These are phyloP conservation scores for Cremastobaeus sp. DNA, from an alignment of 2,888 invertebrate genomes.

Conservation along the genomic window DNA sequence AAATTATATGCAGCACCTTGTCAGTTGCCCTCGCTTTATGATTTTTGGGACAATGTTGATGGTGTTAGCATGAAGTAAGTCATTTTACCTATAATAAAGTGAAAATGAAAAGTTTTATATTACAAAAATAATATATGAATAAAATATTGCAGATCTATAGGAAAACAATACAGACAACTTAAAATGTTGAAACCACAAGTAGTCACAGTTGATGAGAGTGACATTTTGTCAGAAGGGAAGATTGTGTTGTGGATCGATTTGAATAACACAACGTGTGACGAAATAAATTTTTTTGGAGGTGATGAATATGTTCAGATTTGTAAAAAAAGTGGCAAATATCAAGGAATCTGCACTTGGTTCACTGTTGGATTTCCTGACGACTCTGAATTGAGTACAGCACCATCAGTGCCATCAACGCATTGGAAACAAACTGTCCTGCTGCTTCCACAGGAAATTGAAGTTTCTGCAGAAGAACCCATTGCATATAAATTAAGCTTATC, in stretches of 20 bases:
- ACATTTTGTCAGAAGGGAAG: conserved; percentile 83
- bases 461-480: conserved; percentile 83
- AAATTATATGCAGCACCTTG: conserved; percentile 83
- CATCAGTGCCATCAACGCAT: conserved; percentile 81
- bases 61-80: conserved; percentile 86
- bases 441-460: conserved; percentile 83
- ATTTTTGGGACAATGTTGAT: conserved; percentile 88
- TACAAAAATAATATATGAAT: not conserved
- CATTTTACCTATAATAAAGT: not conserved
- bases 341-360: conserved; percentile 91
- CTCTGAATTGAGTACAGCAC: conserved; percentile 81
- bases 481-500: conserved; percentile 84
- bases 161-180: conserved; percentile 81
- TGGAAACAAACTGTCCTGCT: conserved; percentile 89
- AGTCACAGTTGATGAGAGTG: conserved; percentile 79
- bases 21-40: conserved; percentile 82
- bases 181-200: conserved; percentile 85
- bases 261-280: conserved; percentile 81
- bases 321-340: conserved; percentile 82
- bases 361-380: conserved; percentile 84
- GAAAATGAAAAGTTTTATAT: too few relatives aligned
- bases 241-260: conserved; percentile 85
- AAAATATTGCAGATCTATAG: conserved; percentile 78
- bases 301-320: conserved; percentile 80
- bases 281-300: conserved; percentile 82